Base-by-base conservation (phyloP, 2,888 invertebrate species). In the Diogma glabrata region DNA sequence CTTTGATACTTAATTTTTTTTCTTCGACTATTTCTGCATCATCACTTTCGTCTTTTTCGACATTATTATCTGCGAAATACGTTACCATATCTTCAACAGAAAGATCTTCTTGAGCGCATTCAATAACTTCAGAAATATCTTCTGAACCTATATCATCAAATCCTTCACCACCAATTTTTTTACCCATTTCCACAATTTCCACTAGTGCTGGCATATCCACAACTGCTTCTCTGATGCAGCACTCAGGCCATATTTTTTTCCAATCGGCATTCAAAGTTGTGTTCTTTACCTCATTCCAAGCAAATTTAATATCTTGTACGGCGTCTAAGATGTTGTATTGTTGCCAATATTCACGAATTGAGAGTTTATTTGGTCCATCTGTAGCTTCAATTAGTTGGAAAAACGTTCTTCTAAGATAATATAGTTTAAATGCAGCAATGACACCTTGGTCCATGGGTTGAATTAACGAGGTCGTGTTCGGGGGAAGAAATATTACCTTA, bases 391-490 rank as follows among this genome's bases (percentile, higher is more conserved):
- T 47, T 45, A n/a, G n/a, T n/a, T n/a, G n/a, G 20, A 28, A 45
- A 30, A 54, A 55, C 38, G 50, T 47, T 51, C 30, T 19, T 6
- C 50, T 49, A 33, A 53, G 52, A 45, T 57, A 59, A 51, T 55
- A 55, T 19, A 53, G 53, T 43, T 59, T 60, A 24, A 59, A 55
- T 43, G 47, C 52, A 14, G 54, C 50, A 50, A 58, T 56, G 9
- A 52, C 49, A 38, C 54, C 58, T 50, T 58, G 57, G n/a, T n/a
- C n/a, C n/a, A n/a, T n/a, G n/a, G n/a, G 59, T 52, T 58, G 57
- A 6, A 57, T 24, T n/a, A 56, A 52, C 51, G 56, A 36, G 36
- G 57, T 59, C 26, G 54, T 55, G 52, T 62, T 63, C 48, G 58
- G 55, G 22, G 60, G 60, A 19, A 62, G 56, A 40, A 40, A 40